Evolutionary conservation across 2,797 vertebrate genomes (phyloP).

Genomic region (Helarctos malayanus): DNA sequence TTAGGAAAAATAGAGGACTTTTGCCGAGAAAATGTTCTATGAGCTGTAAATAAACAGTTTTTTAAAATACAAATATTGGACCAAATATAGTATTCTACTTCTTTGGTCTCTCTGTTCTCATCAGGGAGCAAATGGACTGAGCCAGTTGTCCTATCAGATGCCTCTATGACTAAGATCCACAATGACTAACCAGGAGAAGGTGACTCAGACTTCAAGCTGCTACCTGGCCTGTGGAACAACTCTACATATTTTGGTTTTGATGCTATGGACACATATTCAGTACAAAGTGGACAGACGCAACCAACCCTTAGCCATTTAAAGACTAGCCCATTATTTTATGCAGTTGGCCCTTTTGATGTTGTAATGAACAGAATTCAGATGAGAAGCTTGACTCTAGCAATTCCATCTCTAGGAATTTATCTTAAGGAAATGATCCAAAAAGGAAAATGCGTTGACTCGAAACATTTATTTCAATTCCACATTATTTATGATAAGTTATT

Average conservation of each 20-base stretch:
- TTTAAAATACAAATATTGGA: not conserved
- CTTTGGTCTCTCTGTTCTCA: not conserved
- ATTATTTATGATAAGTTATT: not conserved
- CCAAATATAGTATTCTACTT: not conserved
- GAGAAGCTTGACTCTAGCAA: not conserved
- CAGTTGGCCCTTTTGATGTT: not conserved
- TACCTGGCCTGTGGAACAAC: not conserved
- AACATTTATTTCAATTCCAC: not conserved
- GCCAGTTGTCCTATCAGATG: not conserved
- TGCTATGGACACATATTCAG: not conserved
- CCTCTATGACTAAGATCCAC: not conserved
- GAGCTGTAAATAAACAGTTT: not conserved
- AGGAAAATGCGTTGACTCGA: not conserved
- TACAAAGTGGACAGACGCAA: not conserved
- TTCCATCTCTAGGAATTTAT: not conserved
- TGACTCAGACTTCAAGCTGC: not conserved
- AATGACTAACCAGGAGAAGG: not conserved
- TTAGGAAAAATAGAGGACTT: not conserved
- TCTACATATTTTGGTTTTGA: not conserved
- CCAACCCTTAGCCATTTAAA: not conserved
- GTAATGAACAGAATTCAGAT: not conserved
- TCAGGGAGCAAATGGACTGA: not conserved
- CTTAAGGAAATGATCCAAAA: not conserved
- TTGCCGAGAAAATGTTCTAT: not conserved
- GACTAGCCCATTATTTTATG: not conserved